Evolutionary conservation across 2,797 vertebrate genomes (phyloP).

Genomic region (Microctenopoma stevenorrisi): DNA sequence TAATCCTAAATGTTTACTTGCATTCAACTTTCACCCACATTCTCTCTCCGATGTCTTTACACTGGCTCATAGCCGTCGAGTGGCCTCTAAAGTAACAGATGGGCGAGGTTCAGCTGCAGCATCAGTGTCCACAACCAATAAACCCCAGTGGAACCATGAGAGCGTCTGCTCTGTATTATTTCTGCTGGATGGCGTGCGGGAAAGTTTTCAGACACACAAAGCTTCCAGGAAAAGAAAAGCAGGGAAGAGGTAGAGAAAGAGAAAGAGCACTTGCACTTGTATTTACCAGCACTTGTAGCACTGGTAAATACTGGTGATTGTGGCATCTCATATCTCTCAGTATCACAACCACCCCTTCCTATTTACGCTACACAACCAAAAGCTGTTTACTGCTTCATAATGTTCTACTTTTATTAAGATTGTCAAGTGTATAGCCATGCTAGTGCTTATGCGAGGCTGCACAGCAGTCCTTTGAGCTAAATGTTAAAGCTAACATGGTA

Average conservation of each 20-base stretch:
- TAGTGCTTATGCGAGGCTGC: neutral
- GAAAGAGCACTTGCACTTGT: constrained; percentile 19
- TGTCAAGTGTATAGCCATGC: no score
- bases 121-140: neutral
- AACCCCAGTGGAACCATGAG: neutral
- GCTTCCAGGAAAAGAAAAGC: constrained; percentile 3
- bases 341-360: neutral
- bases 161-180: neutral
- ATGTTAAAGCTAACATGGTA: neutral
- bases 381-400: neutral
- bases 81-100: constrained; percentile 8
- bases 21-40: neutral
- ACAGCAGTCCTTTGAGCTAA: neutral
- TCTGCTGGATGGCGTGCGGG: neutral
- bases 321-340: neutral
- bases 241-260: neutral
- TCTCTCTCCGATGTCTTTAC: neutral
- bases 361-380: no score
- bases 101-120: neutral
- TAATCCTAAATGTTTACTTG: neutral
- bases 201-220: neutral
- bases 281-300: no score
- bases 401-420: neutral
- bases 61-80: constrained; percentile 2
- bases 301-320: constrained; percentile 26